A percentile compares a stretch with the other conserved stretches of the same genome.
Evolutionary conservation across 92 coral and sea anemone genomes (phyloP).

Genomic region (Epizoanthus rinbou): DNA sequence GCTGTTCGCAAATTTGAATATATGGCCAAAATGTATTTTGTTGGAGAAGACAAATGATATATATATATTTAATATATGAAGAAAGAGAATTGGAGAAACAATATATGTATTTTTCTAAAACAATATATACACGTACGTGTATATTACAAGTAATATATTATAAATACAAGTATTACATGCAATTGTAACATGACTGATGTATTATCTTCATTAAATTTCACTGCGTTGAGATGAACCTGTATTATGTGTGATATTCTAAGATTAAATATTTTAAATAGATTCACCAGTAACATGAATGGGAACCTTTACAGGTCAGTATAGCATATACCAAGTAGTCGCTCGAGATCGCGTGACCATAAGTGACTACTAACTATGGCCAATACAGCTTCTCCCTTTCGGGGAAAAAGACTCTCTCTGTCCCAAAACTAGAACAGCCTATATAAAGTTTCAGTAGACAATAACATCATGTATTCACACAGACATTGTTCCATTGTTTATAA

Average conservation of each 20-base stretch:
- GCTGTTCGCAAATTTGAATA: neutral
- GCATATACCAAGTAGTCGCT: too few species aligned
- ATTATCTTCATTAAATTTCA: neutral
- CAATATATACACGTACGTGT: neutral
- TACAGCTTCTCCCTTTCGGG: too few species aligned
- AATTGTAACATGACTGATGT: neutral
- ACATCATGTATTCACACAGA: neutral
- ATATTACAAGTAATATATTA: neutral
- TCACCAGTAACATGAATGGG: too few species aligned
- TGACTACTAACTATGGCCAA: too few species aligned
- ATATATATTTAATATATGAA: constrained; percentile 17
- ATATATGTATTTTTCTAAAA: neutral
- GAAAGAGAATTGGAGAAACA: neutral
- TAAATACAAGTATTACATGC: neutral
- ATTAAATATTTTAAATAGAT: too few species aligned
- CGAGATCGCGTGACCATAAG: too few species aligned
- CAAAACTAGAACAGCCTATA: too few species aligned
- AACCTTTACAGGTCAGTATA: too few species aligned
- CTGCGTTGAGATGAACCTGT: neutral
- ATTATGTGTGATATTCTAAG: neutral
- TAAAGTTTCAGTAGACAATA: too few species aligned
- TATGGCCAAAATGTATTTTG: neutral
- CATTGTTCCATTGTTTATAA: neutral
- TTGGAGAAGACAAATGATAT: neutral
- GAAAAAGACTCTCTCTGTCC: too few species aligned